Conservation (phyloP, 2,888 invertebrate genomes). For the Drosophila testacea region DNA sequence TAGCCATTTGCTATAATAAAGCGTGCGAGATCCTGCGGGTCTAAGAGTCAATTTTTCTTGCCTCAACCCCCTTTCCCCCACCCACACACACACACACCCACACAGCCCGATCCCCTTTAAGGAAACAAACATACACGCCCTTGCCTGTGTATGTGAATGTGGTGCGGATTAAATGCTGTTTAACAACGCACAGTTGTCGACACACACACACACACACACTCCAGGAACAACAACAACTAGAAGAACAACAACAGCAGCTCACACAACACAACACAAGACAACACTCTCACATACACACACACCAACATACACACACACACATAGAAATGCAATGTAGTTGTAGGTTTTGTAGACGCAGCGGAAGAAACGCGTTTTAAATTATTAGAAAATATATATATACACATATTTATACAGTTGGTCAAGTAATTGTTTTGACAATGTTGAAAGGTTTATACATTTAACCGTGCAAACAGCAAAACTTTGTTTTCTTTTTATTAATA, state of each 20-base stretch:
- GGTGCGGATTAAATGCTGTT: slow-evolving; percentile 12
- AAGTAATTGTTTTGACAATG: too few relatives aligned
- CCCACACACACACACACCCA: slow-evolving; percentile 10
- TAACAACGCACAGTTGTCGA: slow-evolving; percentile 23
- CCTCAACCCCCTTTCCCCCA: slow-evolving; percentile 1
- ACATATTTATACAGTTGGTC: neutral
- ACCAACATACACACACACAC: slow-evolving; percentile 17
- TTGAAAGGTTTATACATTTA: too few relatives aligned
- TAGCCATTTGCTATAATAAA: slow-evolving; percentile 99
- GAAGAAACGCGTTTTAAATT: slow-evolving; percentile 32
- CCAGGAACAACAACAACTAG: slow-evolving; percentile 13
- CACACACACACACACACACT: slow-evolving; percentile 5
- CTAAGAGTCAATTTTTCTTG: slow-evolving; percentile 86
- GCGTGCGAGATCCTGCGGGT: slow-evolving; percentile 98
- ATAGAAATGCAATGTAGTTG: slow-evolving; percentile 50
- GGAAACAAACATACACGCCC: neutral
- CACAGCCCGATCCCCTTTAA: neutral
- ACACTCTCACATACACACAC: slow-evolving; percentile 5
- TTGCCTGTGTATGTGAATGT: slow-evolving; percentile 24
- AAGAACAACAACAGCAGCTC: slow-evolving; percentile 19
- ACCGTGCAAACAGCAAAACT: too few relatives aligned
- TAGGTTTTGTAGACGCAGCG: slow-evolving; percentile 51
- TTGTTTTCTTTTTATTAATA: too few relatives aligned
- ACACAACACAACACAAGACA: slow-evolving; percentile 8
- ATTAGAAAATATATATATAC: slow-evolving; percentile 15